Percentiles rank a stretch among this genome's conserved stretches.
Conservation (phyloP, 1,140 invertebrate species). For the Aleiodes sp. region DNA sequence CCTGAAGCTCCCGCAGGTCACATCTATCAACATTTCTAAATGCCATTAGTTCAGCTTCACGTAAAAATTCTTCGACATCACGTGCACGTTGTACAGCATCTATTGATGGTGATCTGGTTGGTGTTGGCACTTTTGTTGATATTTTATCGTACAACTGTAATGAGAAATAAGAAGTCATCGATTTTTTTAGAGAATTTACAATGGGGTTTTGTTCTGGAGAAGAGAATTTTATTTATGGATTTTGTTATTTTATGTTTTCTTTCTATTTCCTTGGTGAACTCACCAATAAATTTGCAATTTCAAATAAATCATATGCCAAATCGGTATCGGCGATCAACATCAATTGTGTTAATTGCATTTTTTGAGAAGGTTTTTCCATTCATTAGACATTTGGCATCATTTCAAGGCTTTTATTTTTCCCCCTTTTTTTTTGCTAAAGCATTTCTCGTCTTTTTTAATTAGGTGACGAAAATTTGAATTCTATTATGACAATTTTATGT, state of each 20-base stretch:
- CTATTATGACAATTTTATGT: neutral
- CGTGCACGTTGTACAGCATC: slow-evolving; percentile 83
- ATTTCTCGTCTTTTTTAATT: too few species aligned
- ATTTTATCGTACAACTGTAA: slow-evolving; percentile 87
- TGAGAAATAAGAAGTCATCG: slow-evolving; percentile 34
- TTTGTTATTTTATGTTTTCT: neutral
- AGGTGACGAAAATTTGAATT: neutral
- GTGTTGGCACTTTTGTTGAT: slow-evolving; percentile 78
- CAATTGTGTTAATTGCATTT: slow-evolving; percentile 48
- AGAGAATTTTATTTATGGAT: neutral
- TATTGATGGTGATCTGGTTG: slow-evolving; percentile 77
- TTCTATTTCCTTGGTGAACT: neutral
- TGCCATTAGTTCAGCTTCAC: slow-evolving; percentile 68
- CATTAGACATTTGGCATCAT: neutral
- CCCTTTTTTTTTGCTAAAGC: too few species aligned
- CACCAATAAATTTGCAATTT: slow-evolving; percentile 27
- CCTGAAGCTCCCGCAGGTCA: slow-evolving; percentile 85
- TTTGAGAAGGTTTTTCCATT: too few species aligned
- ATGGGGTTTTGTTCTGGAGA: too few species aligned
- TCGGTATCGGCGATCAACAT: slow-evolving; percentile 50
- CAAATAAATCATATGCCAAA: slow-evolving; percentile 39
- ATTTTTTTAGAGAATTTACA: neutral
- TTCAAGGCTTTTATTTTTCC: neutral
- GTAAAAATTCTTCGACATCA: slow-evolving; percentile 76
- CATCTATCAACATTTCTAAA: slow-evolving; percentile 67